These are phyloP conservation scores for Oryzias dopingdopingensis DNA, from an alignment of 2,797 vertebrate genomes.

Conservation along the genomic window DNA sequence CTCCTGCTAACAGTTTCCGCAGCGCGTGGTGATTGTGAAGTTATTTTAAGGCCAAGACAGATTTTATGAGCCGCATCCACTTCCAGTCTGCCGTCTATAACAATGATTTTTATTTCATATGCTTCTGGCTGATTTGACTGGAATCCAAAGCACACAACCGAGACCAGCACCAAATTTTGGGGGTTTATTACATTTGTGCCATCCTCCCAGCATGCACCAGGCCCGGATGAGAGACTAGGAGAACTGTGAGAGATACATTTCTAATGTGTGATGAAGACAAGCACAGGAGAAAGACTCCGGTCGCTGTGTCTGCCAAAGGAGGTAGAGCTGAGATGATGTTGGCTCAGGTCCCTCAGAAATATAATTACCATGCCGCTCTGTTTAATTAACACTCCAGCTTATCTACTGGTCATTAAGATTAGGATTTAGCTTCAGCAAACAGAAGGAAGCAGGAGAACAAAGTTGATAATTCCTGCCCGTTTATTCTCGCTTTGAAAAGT, in stretches of 20 bases:
- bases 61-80: constrained; percentile 41
- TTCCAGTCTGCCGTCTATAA: constrained; percentile 14
- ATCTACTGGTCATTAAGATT: constrained; percentile 66
- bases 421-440: constrained; percentile 54
- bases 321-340: constrained; percentile 33
- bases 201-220: constrained; percentile 41
- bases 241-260: constrained; percentile 22
- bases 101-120: constrained; percentile 52
- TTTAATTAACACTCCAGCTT: constrained; percentile 67
- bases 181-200: constrained; percentile 46
- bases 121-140: constrained; percentile 23
- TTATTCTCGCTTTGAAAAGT: constrained; percentile 32
- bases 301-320: constrained; percentile 48
- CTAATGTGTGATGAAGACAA: constrained; percentile 34
- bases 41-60: constrained; percentile 21
- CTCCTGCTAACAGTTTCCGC: constrained; percentile 10
- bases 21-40: constrained; percentile 32
- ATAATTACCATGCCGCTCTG: constrained; percentile 61
- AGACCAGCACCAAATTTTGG: constrained; percentile 15
- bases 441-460: constrained; percentile 52
- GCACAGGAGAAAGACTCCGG: constrained; percentile 33
- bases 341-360: constrained; percentile 59
- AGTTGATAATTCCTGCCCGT: constrained; percentile 40
- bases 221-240: constrained; percentile 48
- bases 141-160: constrained; percentile 17